phyloP scores from a whole-genome alignment of 2,888 invertebrate species.

The Xestoiulus laeticollis region DNA sequence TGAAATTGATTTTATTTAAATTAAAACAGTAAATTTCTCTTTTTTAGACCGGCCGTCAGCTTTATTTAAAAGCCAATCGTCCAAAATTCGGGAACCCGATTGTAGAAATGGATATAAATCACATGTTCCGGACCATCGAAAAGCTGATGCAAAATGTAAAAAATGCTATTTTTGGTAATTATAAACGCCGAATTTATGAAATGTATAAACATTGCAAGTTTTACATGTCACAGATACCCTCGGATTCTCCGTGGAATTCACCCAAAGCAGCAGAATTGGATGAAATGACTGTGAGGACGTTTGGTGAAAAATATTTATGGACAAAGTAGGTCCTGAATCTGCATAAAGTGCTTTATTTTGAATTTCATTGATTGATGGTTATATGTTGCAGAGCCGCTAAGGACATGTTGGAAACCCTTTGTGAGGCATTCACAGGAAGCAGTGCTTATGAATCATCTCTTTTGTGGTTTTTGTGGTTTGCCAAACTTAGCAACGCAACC shows the following conservation, averaged over 20 bases:
- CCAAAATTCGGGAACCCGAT: conserved; percentile 55
- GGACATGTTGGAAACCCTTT: conserved; percentile 59
- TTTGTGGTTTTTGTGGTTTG: conserved; percentile 62
- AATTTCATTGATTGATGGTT: neutral
- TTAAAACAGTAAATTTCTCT: neutral
- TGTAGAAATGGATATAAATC: conserved; percentile 54
- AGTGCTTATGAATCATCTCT: conserved; percentile 61
- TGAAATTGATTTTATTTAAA: neutral
- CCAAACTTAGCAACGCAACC: conserved; percentile 58
- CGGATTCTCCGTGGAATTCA: conserved; percentile 62
- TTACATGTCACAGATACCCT: conserved; percentile 56
- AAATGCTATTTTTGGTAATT: neutral
- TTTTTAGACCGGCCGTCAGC: conserved; percentile 50
- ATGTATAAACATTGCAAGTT: neutral
- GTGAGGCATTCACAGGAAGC: conserved; percentile 59
- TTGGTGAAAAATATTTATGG: conserved; percentile 60
- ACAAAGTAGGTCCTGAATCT: conserved; percentile 59
- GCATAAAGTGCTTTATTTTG: neutral
- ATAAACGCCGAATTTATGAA: neutral
- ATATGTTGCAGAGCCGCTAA: conserved; percentile 58
- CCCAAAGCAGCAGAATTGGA: conserved; percentile 62
- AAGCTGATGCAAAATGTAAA: conserved; percentile 51
- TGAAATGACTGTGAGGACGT: conserved; percentile 60
- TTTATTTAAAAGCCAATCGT: conserved; percentile 34
- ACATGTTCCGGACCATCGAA: conserved; percentile 54